phyloP scores from a whole-genome alignment of 1,140 invertebrate species.

The Platyscapa corneri region DNA sequence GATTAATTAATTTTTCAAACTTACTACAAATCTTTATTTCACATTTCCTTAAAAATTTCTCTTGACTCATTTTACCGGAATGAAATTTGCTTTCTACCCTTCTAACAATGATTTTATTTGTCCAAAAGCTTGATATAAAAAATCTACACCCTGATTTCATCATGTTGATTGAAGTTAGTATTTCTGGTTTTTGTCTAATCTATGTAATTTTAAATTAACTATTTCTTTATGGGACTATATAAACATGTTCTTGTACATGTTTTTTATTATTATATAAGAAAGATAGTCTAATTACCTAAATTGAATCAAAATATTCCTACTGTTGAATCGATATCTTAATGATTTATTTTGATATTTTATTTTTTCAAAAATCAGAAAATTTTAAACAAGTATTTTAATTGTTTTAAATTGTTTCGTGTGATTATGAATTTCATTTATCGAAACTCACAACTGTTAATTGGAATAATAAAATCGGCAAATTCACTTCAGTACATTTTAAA shows the following conservation, averaged over 20 bases:
- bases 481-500: background rate
- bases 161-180: background rate
- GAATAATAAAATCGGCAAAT: background rate
- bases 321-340: background rate
- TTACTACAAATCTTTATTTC: background rate
- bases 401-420: too few relatives aligned
- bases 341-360: background rate
- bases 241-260: too few relatives aligned
- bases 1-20: conserved; percentile 5
- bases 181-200: background rate
- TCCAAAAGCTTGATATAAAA: conserved; percentile 1
- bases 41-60: background rate
- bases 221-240: too few relatives aligned
- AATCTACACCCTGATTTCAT: background rate
- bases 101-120: background rate
- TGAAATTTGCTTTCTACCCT: background rate
- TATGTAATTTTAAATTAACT: background rate
- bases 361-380: background rate
- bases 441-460: too few relatives aligned
- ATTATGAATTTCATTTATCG: too few relatives aligned
- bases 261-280: background rate
- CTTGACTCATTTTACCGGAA: background rate
- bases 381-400: background rate
- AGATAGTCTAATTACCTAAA: background rate
- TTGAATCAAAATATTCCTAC: background rate